Evolutionary conservation across 2,888 invertebrate species (phyloP).

Genomic region (Drosophila rubida): DNA sequence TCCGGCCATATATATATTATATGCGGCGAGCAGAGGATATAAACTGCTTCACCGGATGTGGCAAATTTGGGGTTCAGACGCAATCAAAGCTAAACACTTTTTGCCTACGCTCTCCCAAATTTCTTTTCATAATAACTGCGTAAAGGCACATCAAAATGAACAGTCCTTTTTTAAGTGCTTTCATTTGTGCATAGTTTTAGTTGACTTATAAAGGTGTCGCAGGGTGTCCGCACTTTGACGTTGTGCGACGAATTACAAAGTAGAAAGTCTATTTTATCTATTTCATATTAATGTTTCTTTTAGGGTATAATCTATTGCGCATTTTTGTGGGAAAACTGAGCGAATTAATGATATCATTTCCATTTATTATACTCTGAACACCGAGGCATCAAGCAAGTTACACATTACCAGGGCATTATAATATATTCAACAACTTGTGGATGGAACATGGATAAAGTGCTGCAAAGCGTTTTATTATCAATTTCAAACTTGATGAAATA

Average conservation of each 20-base stretch:
- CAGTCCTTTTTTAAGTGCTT: slow-evolving; percentile 12
- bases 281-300: not conserved
- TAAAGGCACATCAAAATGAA: slow-evolving; percentile 1
- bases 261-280: slow-evolving; percentile 13
- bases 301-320: not conserved
- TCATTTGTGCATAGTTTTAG: slow-evolving; percentile 2
- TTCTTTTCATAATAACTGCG: slow-evolving; percentile 15
- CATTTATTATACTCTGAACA: too few species aligned
- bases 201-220: not conserved
- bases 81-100: slow-evolving; percentile 48
- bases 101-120: slow-evolving; percentile 6
- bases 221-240: slow-evolving; percentile 11
- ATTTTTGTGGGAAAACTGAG: not conserved
- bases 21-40: slow-evolving; percentile 28
- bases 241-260: not conserved
- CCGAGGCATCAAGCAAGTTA: too few species aligned
- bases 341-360: not conserved
- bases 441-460: too few species aligned
- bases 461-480: too few species aligned
- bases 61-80: slow-evolving; percentile 57
- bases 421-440: too few species aligned
- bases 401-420: too few species aligned
- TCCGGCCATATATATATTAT: not conserved
- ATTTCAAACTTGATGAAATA: too few species aligned
- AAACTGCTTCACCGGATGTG: slow-evolving; percentile 71